These are phyloP conservation scores for Syngnathus floridae DNA, from an alignment of 2,113 vertebrate genomes.

Conservation along the genomic window DNA sequence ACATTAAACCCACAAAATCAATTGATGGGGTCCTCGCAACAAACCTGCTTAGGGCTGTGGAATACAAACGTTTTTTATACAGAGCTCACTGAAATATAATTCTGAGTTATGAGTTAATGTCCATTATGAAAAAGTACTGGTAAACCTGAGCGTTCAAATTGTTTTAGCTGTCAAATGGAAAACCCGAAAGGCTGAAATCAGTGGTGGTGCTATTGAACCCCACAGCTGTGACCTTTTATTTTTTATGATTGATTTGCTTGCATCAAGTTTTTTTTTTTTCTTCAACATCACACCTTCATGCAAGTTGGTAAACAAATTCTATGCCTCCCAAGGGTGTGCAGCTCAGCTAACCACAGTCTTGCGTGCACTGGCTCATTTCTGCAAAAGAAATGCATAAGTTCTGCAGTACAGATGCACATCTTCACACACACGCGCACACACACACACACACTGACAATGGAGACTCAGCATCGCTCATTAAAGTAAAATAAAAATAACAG, in stretches of 20 bases:
- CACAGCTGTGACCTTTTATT: conserved; percentile 28
- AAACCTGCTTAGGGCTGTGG: too few species aligned
- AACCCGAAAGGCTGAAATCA: conserved; percentile 62
- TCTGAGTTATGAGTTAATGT: background rate
- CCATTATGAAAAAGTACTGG: background rate
- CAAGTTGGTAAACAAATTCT: conserved; percentile 67
- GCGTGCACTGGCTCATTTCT: conserved; percentile 49
- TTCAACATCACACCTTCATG: conserved; percentile 56
- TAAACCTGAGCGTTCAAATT: conserved; percentile 8
- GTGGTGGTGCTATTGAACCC: conserved; percentile 48
- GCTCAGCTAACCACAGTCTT: conserved; percentile 52
- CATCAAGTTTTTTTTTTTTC: conserved; percentile 24
- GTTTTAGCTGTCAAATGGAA: conserved; percentile 55
- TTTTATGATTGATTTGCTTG: conserved; percentile 21
- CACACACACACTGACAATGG: conserved; percentile 29
- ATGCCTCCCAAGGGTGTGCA: conserved; percentile 63
- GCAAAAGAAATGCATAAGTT: conserved; percentile 60
- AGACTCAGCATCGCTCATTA: conserved; percentile 46
- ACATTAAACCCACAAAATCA: too few species aligned
- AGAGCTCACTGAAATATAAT: too few species aligned
- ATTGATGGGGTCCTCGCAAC: too few species aligned
- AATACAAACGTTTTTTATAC: too few species aligned
- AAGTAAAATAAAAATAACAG: conserved; percentile 65
- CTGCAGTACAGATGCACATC: conserved; percentile 26
- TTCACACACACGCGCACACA: conserved; percentile 25